Evolutionary conservation across 2,113 vertebrate genomes (phyloP).

Genomic region (Glaucidium brasilianum): DNA sequence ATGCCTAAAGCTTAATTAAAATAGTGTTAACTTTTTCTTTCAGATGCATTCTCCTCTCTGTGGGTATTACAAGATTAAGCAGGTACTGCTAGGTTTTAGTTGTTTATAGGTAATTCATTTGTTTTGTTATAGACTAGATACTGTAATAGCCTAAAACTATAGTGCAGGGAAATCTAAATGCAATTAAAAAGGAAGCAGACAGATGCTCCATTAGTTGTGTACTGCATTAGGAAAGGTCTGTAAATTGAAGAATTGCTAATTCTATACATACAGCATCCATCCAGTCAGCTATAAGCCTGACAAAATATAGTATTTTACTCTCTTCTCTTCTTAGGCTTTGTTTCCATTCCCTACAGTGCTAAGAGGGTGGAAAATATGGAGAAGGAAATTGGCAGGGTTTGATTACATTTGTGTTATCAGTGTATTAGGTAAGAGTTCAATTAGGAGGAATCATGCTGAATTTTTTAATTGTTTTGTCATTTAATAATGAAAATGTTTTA

Average conservation of each 20-base stretch:
- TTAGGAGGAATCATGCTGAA: not conserved
- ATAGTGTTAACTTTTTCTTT: not conserved
- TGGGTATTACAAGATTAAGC: not conserved
- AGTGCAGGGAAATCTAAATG: not conserved
- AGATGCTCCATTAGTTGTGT: not conserved
- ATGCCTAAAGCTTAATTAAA: slow-evolving; percentile 23
- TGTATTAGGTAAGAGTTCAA: not conserved
- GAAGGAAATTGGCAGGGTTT: not conserved
- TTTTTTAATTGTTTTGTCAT: not conserved
- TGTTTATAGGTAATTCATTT: not conserved
- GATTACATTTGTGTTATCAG: not conserved
- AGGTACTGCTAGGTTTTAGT: not conserved
- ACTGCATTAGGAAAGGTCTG: not conserved
- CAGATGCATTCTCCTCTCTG: not conserved
- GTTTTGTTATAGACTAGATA: not conserved
- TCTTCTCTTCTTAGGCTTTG: not conserved
- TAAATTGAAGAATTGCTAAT: not conserved
- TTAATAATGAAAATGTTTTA: not conserved
- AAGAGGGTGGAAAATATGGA: not conserved
- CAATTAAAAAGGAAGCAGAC: not conserved
- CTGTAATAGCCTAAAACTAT: not conserved
- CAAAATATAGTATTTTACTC: not conserved
- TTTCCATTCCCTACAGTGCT: not conserved
- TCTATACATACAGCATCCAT: not conserved
- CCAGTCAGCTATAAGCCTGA: not conserved